Evolutionary conservation across 1,140 invertebrate genomes (phyloP).

Genomic region (Drepana arcuata): DNA sequence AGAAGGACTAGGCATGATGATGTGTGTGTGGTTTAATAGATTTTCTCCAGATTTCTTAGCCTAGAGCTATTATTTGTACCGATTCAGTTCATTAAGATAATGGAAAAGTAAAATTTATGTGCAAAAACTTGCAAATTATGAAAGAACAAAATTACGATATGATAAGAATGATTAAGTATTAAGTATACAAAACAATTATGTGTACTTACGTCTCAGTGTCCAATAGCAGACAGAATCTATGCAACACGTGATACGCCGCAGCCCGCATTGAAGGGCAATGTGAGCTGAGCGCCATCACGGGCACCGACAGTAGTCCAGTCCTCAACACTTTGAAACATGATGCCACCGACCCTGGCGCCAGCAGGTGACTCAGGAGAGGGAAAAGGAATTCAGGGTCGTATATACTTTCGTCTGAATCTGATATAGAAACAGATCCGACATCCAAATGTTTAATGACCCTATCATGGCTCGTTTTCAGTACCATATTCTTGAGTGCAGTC

Average conservation of each 20-base stretch:
- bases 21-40: too few relatives aligned
- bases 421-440: conserved; percentile 22
- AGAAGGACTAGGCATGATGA: too few relatives aligned
- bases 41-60: too few relatives aligned
- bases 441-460: conserved; percentile 23
- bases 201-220: conserved; percentile 75
- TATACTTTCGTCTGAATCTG: conserved; percentile 41
- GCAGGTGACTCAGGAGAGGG: conserved; percentile 76
- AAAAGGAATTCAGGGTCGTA: conserved; percentile 84
- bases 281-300: conserved; percentile 76
- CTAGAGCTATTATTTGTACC: too few relatives aligned
- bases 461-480: conserved; percentile 16
- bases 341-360: conserved; percentile 77
- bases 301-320: conserved; percentile 76
- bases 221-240: conserved; percentile 78
- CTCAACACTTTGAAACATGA: conserved; percentile 77
- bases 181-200: too few relatives aligned
- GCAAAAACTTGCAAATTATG: too few relatives aligned
- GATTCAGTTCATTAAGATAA: too few relatives aligned
- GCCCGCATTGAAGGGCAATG: conserved; percentile 73
- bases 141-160: too few relatives aligned
- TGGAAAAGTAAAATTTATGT: too few relatives aligned
- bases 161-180: too few relatives aligned
- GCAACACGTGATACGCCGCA: conserved; percentile 77
- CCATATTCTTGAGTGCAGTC: conserved; percentile 24